Percentiles rank a stretch among this genome's conserved stretches.
Evolutionary conservation across 2,888 invertebrate species (phyloP).

Genomic region (Mimachlamys varia): DNA sequence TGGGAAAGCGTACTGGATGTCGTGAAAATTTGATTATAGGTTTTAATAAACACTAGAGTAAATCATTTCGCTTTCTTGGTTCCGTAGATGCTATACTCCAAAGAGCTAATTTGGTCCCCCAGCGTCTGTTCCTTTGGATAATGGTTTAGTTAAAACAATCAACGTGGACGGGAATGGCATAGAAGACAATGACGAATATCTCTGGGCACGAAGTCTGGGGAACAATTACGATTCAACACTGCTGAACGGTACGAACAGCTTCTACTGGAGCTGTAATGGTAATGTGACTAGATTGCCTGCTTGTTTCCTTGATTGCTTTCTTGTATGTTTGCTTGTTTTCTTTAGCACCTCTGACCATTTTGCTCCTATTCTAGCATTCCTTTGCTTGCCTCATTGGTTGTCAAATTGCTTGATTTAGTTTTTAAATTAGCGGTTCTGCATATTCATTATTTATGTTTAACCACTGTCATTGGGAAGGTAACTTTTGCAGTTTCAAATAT

Average conservation of each 20-base stretch:
- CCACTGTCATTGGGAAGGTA: too few relatives aligned
- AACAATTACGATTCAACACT: background rate
- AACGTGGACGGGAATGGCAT: background rate
- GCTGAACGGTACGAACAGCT: background rate
- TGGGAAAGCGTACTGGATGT: background rate
- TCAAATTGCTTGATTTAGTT: too few relatives aligned
- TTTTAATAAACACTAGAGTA: background rate
- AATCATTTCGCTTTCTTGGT: constrained; percentile 14
- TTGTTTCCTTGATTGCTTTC: too few relatives aligned
- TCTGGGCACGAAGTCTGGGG: background rate
- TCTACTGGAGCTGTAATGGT: background rate
- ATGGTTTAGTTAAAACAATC: background rate
- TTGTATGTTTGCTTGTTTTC: too few relatives aligned
- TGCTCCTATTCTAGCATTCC: too few relatives aligned
- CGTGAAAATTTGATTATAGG: constrained; percentile 31
- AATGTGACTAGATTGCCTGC: too few relatives aligned
- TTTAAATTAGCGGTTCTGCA: too few relatives aligned
- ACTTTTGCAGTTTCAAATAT: too few relatives aligned
- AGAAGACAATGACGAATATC: background rate
- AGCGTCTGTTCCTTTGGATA: background rate
- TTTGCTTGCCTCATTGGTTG: too few relatives aligned
- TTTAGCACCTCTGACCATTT: too few relatives aligned
- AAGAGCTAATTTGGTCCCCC: background rate
- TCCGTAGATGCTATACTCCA: background rate
- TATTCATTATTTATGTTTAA: too few relatives aligned